A percentile compares a stretch with the other conserved stretches of the same genome.
Conservation (phyloP, 2,888 invertebrate genomes). For the Hetaerina titia region DNA sequence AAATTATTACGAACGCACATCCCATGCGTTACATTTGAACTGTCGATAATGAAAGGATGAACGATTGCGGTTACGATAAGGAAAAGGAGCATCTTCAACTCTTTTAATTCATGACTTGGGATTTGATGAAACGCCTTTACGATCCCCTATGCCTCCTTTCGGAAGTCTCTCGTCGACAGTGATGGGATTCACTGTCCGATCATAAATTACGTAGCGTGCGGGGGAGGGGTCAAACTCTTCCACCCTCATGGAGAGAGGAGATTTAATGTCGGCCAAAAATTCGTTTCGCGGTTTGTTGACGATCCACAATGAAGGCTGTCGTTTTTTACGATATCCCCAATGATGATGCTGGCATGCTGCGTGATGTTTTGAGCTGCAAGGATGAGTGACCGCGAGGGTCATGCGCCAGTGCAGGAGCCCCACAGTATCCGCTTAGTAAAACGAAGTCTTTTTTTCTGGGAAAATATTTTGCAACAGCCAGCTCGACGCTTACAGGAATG, state of each 20-base stretch:
- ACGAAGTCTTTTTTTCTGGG: neutral
- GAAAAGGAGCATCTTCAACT: neutral
- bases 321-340: neutral
- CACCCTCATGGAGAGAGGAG: neutral
- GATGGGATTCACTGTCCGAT: neutral
- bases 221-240: no score
- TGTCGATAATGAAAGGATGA: neutral
- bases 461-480: neutral
- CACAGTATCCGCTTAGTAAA: neutral
- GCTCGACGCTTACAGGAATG: no score
- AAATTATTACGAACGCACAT: neutral
- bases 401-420: neutral
- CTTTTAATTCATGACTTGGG: neutral
- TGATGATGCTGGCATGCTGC: no score
- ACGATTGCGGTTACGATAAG: neutral
- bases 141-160: neutral
- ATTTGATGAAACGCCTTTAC: neutral
- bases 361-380: no score
- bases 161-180: neutral
- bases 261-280: neutral
- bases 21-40: neutral
- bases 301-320: neutral
- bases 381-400: neutral
- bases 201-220: neutral
- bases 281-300: neutral